phyloP scores from a whole-genome alignment of 1,140 invertebrate species.

The Goniozus legneri region DNA sequence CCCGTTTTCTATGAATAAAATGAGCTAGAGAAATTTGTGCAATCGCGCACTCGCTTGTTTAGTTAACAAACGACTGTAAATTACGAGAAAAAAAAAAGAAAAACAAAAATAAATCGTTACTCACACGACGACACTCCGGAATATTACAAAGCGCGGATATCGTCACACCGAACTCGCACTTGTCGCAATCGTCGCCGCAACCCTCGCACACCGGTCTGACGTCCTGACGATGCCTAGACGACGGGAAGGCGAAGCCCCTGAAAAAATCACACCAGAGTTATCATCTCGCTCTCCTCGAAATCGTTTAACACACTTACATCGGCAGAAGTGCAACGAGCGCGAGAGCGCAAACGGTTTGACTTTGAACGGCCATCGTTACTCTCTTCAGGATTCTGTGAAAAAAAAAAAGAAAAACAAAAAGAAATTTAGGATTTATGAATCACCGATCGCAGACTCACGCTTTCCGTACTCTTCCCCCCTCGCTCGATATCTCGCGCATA shows the following conservation, averaged over 20 bases:
- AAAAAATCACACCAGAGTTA: no score
- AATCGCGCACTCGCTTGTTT: no score
- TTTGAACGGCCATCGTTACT: conserved; percentile 27
- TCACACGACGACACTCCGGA: conserved; percentile 32
- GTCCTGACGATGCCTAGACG: conserved; percentile 18
- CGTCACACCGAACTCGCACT: conserved; percentile 30
- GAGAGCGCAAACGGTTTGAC: conserved; percentile 14
- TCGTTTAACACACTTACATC: conserved; percentile 28
- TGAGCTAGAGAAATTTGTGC: no score
- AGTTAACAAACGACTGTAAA: no score
- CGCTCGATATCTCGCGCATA: no score
- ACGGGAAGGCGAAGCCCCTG: conserved; percentile 20
- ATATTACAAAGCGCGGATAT: conserved; percentile 27
- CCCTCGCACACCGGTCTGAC: conserved; percentile 19
- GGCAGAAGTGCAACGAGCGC: conserved; percentile 22
- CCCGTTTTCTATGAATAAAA: no score
- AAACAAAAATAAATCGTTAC: no score
- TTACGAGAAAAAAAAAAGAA: no score
- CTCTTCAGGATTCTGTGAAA: conserved; percentile 23
- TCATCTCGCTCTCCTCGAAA: no score
- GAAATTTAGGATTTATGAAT: not conserved
- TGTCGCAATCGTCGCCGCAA: conserved; percentile 30
- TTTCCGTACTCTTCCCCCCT: no score
- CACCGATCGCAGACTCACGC: no score
- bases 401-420: conserved; percentile 11